These are phyloP conservation scores for Etheostoma cragini DNA, from an alignment of 2,113 vertebrate species.

Conservation along the genomic window DNA sequence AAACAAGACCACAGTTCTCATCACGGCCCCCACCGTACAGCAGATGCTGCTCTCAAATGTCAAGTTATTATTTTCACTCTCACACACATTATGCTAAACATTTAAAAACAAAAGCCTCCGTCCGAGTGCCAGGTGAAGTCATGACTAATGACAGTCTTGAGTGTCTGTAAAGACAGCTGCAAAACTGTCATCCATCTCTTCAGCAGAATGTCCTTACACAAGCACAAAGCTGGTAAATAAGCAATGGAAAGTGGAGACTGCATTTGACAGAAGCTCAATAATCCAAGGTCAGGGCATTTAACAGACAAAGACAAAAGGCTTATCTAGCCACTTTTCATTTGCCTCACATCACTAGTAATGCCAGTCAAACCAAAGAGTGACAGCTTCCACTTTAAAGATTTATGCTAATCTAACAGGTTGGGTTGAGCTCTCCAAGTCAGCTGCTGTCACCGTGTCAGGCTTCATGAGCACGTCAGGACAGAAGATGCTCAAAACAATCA, in stretches of 20 bases:
- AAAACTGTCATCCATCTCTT: conserved; percentile 44
- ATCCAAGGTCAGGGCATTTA: conserved; percentile 79
- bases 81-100: conserved; percentile 25
- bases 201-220: conserved; percentile 50
- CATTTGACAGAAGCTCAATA: conserved; percentile 70
- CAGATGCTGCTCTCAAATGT: conserved; percentile 45
- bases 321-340: conserved; percentile 73
- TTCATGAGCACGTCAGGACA: conserved; percentile 5
- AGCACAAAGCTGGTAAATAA: conserved; percentile 66
- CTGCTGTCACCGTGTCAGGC: conserved; percentile 17
- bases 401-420: conserved; percentile 72
- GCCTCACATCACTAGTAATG: conserved; percentile 55
- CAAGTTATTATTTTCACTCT: conserved; percentile 51
- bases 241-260: conserved; percentile 48
- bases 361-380: conserved; percentile 66
- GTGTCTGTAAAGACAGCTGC: conserved; percentile 47
- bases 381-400: conserved; percentile 77
- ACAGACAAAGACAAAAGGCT: conserved; percentile 79
- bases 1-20: conserved; percentile 22
- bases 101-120: conserved; percentile 8
- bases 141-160: conserved; percentile 49
- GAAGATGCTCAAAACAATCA: conserved; percentile 12
- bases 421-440: conserved; percentile 2
- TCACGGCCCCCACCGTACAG: conserved; percentile 10
- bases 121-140: conserved; percentile 45